Conservation (phyloP, 2,888 invertebrate species). For the Parascotia fuliginaria region DNA sequence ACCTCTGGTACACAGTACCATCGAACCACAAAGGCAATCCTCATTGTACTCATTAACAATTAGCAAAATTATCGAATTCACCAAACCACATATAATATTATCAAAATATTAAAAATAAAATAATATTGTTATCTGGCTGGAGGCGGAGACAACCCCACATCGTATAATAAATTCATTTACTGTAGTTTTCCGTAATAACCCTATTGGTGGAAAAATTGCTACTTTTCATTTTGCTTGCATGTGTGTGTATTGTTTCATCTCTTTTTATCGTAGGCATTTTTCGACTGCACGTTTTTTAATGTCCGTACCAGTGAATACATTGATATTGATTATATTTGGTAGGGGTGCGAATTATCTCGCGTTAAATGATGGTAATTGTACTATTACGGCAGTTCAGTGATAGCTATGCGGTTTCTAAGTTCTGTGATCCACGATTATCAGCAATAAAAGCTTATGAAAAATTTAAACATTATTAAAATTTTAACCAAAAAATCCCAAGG, state of each 20-base stretch:
- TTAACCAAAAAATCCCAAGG: no score
- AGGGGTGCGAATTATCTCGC: slow-evolving; percentile 1
- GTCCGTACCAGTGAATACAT: slow-evolving; percentile 1
- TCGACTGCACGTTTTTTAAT: slow-evolving; percentile 46
- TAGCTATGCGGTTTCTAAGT: no score
- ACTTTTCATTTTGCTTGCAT: slow-evolving; percentile 72
- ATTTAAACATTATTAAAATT: no score
- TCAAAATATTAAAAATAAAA: slow-evolving; percentile 72
- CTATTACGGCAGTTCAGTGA: no score
- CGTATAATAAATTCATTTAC: slow-evolving; percentile 82
- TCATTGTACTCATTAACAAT: not conserved
- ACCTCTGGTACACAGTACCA: no score
- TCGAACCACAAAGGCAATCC: not conserved
- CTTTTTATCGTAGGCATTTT: slow-evolving; percentile 64
- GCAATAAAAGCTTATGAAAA: no score
- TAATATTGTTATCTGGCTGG: slow-evolving; percentile 58
- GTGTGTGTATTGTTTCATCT: slow-evolving; percentile 63
- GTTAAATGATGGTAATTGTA: not conserved
- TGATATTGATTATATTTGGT: slow-evolving; percentile 5
- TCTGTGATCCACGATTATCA: no score
- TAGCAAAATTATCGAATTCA: not conserved
- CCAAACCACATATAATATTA: slow-evolving; percentile 18
- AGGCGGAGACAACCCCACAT: slow-evolving; percentile 49
- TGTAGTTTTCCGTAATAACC: slow-evolving; percentile 82
- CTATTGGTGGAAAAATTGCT: slow-evolving; percentile 84